Base-by-base conservation (phyloP, 2,888 invertebrate species). In the Parnassius apollo region DNA sequence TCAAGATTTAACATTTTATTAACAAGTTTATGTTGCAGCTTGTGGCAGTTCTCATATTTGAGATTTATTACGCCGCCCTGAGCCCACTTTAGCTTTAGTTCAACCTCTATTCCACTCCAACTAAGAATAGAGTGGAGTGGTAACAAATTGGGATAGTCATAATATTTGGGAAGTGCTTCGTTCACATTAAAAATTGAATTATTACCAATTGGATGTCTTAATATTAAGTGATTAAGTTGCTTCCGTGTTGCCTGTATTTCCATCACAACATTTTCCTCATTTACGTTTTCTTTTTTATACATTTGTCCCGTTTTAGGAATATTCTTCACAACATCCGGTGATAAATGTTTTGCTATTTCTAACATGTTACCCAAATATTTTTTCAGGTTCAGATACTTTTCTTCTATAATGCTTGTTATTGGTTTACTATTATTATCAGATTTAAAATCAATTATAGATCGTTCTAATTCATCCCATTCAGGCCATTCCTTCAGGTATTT, bases 401-500 rank as follows among this genome's bases (percentile, higher is more conserved):
- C 42, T 25, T 82, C 69, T 2, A 87, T 63, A 35, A 82, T 76
- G 35, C 71, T 69, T 9, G 74, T 66, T 0, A 86, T 69, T 0
- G 74, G 69, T 0, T 66, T 69, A 7, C 56, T 59, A 4, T 75
- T 68, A 1, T 71, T 68, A n/a, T 70, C 64, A 2, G 67, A 70
- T 54, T 82, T 82, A 0, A 81, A 64, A 0, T 67, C 69, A 44
- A 71, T 79, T 0, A 87, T 72, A 0, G 74, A 67, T 2, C 67
- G 67, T 50, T 88, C 87, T 13, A 90, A 78, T 1, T 78, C 78
- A 18, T 88, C 84, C 90, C 90, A 90, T 12, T 81, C 76, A 0
- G 90, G 88, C 90, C 90, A 90, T 55, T 84, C 81, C 71, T 88
- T 88, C 0, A 90, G 66, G 61, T 77, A 89, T 59, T 82, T 86